Evolutionary conservation across 1,140 invertebrate genomes (phyloP).

Genomic region (Drusus annulatus): DNA sequence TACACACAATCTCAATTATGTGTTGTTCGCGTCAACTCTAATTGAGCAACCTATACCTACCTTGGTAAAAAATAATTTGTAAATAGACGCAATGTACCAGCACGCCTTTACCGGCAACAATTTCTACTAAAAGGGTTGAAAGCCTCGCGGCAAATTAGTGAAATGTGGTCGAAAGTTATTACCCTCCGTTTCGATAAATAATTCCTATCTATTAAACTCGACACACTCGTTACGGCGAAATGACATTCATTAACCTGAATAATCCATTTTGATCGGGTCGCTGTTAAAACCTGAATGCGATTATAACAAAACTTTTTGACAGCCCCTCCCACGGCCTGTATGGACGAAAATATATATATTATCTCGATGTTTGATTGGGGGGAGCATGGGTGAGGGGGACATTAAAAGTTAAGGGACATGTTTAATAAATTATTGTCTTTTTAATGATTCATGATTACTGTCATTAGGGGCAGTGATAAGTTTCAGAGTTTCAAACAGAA

Average conservation of each 20-base stretch:
- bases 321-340: not conserved
- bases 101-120: no score
- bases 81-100: no score
- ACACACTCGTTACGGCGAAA: conserved; percentile 52
- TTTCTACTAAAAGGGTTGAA: not conserved
- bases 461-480: not conserved
- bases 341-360: conserved; percentile 43
- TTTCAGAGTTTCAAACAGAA: no score
- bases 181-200: conserved; percentile 38
- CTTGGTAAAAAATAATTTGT: no score
- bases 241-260: conserved; percentile 54
- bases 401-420: conserved; percentile 6
- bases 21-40: no score
- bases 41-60: no score
- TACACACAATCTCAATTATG: no score
- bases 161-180: not conserved
- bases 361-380: conserved; percentile 35
- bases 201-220: conserved; percentile 50
- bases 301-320: conserved; percentile 37
- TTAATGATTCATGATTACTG: conserved; percentile 5
- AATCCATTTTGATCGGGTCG: conserved; percentile 46
- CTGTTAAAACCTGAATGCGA: conserved; percentile 25
- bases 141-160: not conserved
- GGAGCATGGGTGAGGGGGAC: not conserved
- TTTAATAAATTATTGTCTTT: conserved; percentile 13